Evolutionary conservation across 2,888 invertebrate species (phyloP).

Genomic region (Miltochrista miniata): DNA sequence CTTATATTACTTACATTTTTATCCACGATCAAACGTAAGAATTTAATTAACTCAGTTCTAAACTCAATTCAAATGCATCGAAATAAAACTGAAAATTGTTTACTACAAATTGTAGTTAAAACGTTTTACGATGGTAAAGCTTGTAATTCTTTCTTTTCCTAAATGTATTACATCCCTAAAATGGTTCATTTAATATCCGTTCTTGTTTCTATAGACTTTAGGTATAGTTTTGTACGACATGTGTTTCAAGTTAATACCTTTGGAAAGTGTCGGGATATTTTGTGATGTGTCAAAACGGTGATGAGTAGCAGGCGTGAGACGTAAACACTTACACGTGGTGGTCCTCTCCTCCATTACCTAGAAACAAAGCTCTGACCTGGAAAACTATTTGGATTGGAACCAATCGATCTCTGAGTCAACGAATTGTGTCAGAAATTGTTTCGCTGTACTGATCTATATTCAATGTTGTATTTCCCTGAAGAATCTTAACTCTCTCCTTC

Average conservation of each 20-base stretch:
- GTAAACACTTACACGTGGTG: slow-evolving; percentile 70
- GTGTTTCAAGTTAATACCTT: slow-evolving; percentile 15
- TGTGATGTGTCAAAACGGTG: slow-evolving; percentile 75
- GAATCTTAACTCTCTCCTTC: background rate
- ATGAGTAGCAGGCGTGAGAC: slow-evolving; percentile 73
- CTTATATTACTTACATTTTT: slow-evolving; percentile 71
- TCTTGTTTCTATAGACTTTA: background rate
- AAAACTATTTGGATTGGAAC: slow-evolving; percentile 32
- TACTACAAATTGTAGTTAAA: slow-evolving; percentile 9
- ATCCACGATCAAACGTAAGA: slow-evolving; percentile 51
- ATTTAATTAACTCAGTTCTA: slow-evolving; percentile 10
- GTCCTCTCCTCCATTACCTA: slow-evolving; percentile 39
- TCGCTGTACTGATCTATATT: background rate
- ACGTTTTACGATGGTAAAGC: slow-evolving; percentile 24
- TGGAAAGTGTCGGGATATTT: slow-evolving; percentile 32
- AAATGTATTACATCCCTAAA: slow-evolving; percentile 15
- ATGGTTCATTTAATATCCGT: slow-evolving; percentile 14
- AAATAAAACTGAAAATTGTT: slow-evolving; percentile 12
- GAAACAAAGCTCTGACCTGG: slow-evolving; percentile 35
- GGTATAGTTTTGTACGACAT: slow-evolving; percentile 12
- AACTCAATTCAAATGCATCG: slow-evolving; percentile 18
- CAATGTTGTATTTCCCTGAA: background rate
- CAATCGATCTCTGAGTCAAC: slow-evolving; percentile 13
- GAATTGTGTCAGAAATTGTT: background rate
- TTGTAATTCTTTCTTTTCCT: slow-evolving; percentile 12